Conservation (phyloP, 92 coral and sea anemone species). For the Diadumene lineata region DNA sequence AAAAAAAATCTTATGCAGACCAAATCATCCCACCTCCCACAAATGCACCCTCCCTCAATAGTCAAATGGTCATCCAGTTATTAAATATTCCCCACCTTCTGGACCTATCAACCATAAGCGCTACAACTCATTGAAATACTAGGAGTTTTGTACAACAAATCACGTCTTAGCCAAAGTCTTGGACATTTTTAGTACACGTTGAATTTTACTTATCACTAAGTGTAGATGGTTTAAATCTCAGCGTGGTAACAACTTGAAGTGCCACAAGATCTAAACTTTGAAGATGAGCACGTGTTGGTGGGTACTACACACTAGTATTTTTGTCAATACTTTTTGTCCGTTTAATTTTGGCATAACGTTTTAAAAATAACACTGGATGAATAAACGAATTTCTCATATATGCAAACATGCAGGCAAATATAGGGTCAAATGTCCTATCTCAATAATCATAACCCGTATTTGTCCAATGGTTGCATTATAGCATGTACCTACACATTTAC, state of each 20-base stretch:
- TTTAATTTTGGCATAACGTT: too few species aligned
- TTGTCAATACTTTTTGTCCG: too few species aligned
- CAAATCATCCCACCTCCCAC: not conserved
- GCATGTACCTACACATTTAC: too few species aligned
- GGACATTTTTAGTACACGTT: not conserved
- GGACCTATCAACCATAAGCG: too few species aligned
- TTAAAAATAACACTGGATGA: too few species aligned
- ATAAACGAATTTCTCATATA: too few species aligned
- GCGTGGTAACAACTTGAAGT: not conserved
- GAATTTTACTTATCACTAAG: not conserved
- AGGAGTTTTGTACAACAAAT: too few species aligned
- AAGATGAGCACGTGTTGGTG: conserved; percentile 1
- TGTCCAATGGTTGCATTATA: too few species aligned
- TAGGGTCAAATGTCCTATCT: too few species aligned
- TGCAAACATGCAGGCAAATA: too few species aligned
- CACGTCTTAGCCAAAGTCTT: not conserved
- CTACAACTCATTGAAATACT: not conserved
- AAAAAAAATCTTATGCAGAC: not conserved
- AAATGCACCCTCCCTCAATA: not conserved
- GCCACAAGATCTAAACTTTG: not conserved
- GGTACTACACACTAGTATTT: too few species aligned
- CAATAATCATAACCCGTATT: too few species aligned
- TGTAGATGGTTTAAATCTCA: not conserved
- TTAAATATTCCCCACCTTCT: not conserved
- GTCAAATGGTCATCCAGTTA: not conserved